phyloP scores from a whole-genome alignment of 1,140 invertebrate genomes.

The Macrocentrus cingulum region DNA sequence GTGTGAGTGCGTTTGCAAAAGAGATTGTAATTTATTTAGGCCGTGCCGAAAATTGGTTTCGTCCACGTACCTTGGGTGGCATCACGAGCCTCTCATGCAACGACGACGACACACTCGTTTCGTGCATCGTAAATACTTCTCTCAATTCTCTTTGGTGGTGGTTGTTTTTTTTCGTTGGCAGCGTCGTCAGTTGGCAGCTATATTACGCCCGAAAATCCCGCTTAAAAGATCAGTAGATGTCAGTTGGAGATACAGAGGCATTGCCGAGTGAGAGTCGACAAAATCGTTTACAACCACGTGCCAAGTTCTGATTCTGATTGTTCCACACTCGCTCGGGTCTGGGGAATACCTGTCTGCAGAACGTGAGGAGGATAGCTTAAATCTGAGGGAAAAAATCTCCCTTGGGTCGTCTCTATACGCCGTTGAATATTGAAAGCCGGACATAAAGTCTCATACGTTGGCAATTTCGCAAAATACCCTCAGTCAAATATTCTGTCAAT shows the following conservation, averaged over 20 bases:
- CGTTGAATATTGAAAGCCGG: constrained; percentile 2
- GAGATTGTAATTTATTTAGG: constrained; percentile 48
- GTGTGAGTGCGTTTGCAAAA: not conserved
- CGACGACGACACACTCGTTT: constrained; percentile 37
- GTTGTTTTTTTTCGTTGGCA: not conserved
- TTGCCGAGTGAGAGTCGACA: not conserved
- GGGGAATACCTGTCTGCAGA: not conserved
- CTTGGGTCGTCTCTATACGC: not conserved
- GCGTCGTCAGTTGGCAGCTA: too few species aligned
- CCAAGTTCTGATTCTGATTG: constrained; percentile 7
- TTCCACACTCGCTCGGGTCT: not conserved
- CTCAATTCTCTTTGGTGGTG: not conserved
- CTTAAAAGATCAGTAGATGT: not conserved
- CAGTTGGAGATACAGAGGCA: not conserved
- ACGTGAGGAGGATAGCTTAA: not conserved
- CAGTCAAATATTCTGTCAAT: too few species aligned
- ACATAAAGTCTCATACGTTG: not conserved
- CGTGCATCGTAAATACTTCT: constrained; percentile 38
- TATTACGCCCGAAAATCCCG: too few species aligned
- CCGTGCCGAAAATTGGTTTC: constrained; percentile 52
- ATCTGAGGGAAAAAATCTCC: not conserved
- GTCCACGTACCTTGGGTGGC: constrained; percentile 43
- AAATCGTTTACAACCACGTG: not conserved
- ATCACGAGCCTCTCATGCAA: constrained; percentile 30
- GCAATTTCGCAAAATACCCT: not conserved